Evolutionary conservation across 2,888 invertebrate genomes (phyloP), one percentile per base, ranked within the genome.

Genomic region (Eustalomyia histrio): DNA sequence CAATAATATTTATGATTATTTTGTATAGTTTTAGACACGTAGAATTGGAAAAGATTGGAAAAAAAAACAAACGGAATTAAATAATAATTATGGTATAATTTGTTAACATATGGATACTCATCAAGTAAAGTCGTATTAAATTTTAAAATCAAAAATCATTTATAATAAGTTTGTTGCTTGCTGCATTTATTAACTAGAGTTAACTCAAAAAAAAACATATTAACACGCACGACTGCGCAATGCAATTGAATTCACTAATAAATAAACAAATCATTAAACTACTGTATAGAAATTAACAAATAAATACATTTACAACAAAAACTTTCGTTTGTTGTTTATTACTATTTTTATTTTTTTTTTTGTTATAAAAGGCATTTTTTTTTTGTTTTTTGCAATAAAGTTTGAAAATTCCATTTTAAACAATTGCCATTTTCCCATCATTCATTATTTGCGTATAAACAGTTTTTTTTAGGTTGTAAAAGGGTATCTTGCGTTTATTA

Each of bases 191-290:
- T 24, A 52, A 63, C 18, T 10, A 52, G 17, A 61, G 52, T 53
- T 29, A 68, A 67, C 29, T 5, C 73, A 50, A 74, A 75, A 76
- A 50, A 75, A 76, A 50, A 63, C 63, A 53, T 73, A 80, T 68
- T 71, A 73, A 61, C 72, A 76, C 72, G 80, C 80, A 80, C 76
- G 76, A 80, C 72, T 80, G 80, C 72, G 72, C 80, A 80, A 80
- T 57, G 68, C 76, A 76, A 68, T 57, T 72, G 18, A 64, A 76
- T 55, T 12, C 35, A 73, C 39, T 12, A 82, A 76, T 58, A 74
- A 68, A 55, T 33, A 68, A 60, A 63, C 68, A 69, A 76, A 75
- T 50, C 18, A 58, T 63, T 65, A 74, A 43, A 67, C 43, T 7
- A 29, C 33, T 39, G 12, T 39, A 12, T 39, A 39, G 14, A 39